Evolutionary conservation across 23 tunicate genomes (phyloP).

Genomic region (Diplosoma virens): DNA sequence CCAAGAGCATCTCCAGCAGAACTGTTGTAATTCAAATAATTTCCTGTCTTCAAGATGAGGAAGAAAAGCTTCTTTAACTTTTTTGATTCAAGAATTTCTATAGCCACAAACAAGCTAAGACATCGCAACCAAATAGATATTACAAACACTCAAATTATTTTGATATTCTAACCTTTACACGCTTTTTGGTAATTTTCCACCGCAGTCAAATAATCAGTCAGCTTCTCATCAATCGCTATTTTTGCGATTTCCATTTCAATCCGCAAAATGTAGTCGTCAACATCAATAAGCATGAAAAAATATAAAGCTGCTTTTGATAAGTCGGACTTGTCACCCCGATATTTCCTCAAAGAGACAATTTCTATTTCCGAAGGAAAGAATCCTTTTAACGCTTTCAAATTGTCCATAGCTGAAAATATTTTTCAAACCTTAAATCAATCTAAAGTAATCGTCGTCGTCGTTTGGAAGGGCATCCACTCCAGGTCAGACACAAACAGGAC

Average conservation of each 20-base stretch:
- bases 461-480: too few species aligned
- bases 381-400: conserved; percentile 26
- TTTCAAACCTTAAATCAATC: too few species aligned
- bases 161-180: conserved; percentile 12
- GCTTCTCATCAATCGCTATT: neutral
- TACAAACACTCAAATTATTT: too few species aligned
- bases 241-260: conserved; percentile 49
- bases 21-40: conserved; percentile 39
- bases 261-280: conserved; percentile 22
- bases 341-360: neutral
- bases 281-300: conserved; percentile 11
- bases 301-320: conserved; percentile 37
- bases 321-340: neutral
- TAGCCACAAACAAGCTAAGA: neutral
- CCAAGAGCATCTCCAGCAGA: conserved; percentile 46
- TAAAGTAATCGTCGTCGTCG: too few species aligned
- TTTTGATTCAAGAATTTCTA: neutral
- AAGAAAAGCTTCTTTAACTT: conserved; percentile 7
- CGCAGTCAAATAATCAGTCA: neutral
- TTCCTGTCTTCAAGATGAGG: conserved; percentile 45
- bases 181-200: neutral
- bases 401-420: conserved; percentile 31
- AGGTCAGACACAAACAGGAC: too few species aligned
- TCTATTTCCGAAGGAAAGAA: conserved; percentile 23
- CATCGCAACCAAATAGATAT: too few species aligned